phyloP scores from a whole-genome alignment of 1,140 invertebrate species.

The Aphidius ervi region DNA sequence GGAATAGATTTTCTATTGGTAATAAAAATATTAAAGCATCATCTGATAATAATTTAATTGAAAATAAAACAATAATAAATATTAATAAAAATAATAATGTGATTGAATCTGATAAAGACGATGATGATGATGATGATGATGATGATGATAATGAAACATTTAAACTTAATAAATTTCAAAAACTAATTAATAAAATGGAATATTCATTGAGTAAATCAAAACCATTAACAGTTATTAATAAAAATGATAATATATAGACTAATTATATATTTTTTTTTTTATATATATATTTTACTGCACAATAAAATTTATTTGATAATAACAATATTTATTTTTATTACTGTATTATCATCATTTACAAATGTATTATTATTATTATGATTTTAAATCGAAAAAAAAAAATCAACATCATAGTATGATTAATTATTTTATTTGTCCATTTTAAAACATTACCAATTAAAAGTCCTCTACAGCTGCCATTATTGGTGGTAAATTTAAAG shows the following conservation, averaged over 20 bases:
- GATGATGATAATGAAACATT: conserved; percentile 21
- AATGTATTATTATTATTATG: no score
- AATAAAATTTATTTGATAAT: conserved; percentile 7
- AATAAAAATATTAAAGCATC: conserved; percentile 21
- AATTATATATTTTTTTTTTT: background rate
- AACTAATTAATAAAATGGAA: conserved; percentile 43
- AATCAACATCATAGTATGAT: no score
- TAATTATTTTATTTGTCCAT: background rate
- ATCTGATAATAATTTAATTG: conserved; percentile 4
- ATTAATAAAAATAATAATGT: background rate
- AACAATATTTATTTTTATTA: conserved; percentile 10
- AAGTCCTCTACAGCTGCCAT: no score
- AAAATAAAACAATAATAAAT: conserved; percentile 17
- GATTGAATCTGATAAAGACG: conserved; percentile 21
- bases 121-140: conserved; percentile 1
- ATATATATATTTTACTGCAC: conserved; percentile 5
- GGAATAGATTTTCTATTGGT: conserved; percentile 38
- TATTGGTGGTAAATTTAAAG: no score
- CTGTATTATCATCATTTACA: no score
- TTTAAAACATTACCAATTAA: no score
- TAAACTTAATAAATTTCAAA: conserved; percentile 42
- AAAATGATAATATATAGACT: conserved; percentile 11
- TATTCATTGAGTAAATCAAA: conserved; percentile 36
- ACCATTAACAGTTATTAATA: conserved; percentile 15
- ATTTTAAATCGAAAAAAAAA: no score